These are phyloP conservation scores for Xanthia togata DNA, from an alignment of 2,888 invertebrate genomes.

Conservation along the genomic window DNA sequence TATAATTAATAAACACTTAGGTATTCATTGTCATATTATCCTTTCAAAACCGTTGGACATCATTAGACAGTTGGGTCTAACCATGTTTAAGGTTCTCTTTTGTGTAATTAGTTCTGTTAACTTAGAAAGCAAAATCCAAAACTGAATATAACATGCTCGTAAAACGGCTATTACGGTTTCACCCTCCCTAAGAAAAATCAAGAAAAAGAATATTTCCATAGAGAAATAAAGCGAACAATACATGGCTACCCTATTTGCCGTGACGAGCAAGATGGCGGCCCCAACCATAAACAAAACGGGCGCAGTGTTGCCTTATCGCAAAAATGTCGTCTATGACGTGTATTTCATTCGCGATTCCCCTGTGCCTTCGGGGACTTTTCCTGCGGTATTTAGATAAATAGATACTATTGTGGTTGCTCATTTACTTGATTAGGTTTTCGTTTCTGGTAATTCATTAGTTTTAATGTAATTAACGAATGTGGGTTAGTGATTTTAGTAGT, in stretches of 20 bases:
- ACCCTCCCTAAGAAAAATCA: slow-evolving; percentile 19
- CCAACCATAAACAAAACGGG: slow-evolving; percentile 80
- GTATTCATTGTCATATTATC: neutral
- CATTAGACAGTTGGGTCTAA: neutral
- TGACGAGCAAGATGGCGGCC: slow-evolving; percentile 78
- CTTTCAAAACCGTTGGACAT: neutral
- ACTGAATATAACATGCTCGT: slow-evolving; percentile 13
- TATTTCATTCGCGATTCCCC: slow-evolving; percentile 81
- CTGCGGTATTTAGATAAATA: slow-evolving; percentile 69
- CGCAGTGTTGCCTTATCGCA: slow-evolving; percentile 81
- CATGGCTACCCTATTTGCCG: slow-evolving; percentile 67
- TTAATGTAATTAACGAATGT: slow-evolving; percentile 47
- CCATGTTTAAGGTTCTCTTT: neutral
- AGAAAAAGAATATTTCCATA: slow-evolving; percentile 37
- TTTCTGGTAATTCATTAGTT: slow-evolving; percentile 45
- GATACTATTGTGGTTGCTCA: slow-evolving; percentile 64
- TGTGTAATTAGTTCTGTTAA: neutral
- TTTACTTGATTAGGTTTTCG: slow-evolving; percentile 57
- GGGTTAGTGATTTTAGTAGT: slow-evolving; percentile 31
- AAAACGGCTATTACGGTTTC: neutral
- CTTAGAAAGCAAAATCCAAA: too few relatives aligned
- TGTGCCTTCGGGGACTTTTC: slow-evolving; percentile 69
- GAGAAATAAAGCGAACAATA: slow-evolving; percentile 54
- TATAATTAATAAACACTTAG: neutral
- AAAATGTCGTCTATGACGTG: slow-evolving; percentile 83